Evolutionary conservation across 2,797 vertebrate species (phyloP), one percentile per base, ranked within the genome.

Genomic region (Enteromius afrohamiltoni): DNA sequence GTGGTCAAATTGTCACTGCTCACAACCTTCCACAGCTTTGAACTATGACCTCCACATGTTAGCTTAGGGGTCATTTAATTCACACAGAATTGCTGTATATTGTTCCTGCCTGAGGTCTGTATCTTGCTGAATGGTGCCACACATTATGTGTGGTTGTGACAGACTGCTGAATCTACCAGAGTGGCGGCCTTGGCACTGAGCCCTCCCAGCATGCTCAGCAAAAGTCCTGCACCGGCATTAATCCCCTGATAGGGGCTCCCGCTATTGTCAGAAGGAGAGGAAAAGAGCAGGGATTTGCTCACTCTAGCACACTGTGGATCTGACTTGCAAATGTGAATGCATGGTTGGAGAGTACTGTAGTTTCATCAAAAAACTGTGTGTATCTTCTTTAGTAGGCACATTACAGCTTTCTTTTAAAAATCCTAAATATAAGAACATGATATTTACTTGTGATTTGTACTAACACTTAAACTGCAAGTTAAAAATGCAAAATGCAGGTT

Each of bases 141-240:
- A 87, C 85, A 76, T 90, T 92, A 87, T 92, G 87, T 90, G 90
- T 17, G 37, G 64, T 62, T 42, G 78, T 83, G 81, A 79, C 85
- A 94, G 89, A 94, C 86, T 94, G 94, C 93, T 95, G 94, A 94
- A 94, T 88, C 91, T 93, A 95, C 92, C 92, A 94, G 91, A 92
- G 92, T 87, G 85, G 83, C 85, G 82, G 87, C 89, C 88, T 91
- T 92, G 86, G 91, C 86, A 87, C 88, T 89, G 58, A 84, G 86
- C 89, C 82, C 85, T 91, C 89, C 89, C 92, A 92, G 93, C 92
- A 88, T 85, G 86, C 92, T 95, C 94, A 95, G 94, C 94, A 94
- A 92, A 65, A 93, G 93, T 89, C 89, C 91, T 84, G 87, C 85
- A 86, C 85, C 34, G 14, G 87, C 76, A 88, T 91, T 95, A 95